Evolutionary conservation across 2,113 vertebrate genomes (phyloP).

Genomic region (Turdus rufiventris): DNA sequence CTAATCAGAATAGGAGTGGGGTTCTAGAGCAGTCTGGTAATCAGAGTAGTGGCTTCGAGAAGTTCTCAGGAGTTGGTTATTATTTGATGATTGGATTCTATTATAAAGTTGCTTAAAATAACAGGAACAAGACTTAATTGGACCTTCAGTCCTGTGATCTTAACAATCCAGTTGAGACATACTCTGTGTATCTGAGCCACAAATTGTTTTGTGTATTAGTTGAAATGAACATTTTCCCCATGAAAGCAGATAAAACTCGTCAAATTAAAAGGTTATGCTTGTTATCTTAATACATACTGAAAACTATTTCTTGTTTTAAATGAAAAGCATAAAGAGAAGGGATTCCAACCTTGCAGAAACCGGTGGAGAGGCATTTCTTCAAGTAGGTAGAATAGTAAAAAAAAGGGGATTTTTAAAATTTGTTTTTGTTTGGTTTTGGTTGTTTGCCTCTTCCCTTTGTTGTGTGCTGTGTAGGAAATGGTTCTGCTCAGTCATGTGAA

Average conservation of each 20-base stretch:
- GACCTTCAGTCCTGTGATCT: not conserved
- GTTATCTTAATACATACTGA: not conserved
- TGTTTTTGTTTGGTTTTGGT: not conserved
- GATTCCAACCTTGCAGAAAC: not conserved
- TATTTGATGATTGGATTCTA: not conserved
- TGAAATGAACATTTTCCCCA: not conserved
- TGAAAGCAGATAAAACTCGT: not conserved
- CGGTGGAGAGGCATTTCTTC: not conserved
- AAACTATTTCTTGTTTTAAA: not conserved
- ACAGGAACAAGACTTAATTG: not conserved
- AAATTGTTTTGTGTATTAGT: not conserved
- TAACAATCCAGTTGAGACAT: not conserved
- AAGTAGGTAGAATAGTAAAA: not conserved
- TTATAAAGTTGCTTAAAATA: slow-evolving; percentile 19
- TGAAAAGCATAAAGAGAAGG: not conserved
- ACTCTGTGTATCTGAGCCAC: not conserved
- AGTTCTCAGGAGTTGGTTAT: slow-evolving; percentile 2
- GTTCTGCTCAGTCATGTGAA: slow-evolving; percentile 4
- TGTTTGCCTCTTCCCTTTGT: slow-evolving; percentile 5
- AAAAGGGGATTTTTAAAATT: not conserved
- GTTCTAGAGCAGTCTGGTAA: not conserved
- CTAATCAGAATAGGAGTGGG: not conserved
- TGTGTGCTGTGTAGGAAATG: not conserved
- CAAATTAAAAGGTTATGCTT: not conserved
- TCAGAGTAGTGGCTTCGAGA: not conserved